Evolutionary conservation across 2,888 invertebrate species (phyloP), one percentile per base, ranked within the genome.

Genomic region (Campopleginae sp.): DNA sequence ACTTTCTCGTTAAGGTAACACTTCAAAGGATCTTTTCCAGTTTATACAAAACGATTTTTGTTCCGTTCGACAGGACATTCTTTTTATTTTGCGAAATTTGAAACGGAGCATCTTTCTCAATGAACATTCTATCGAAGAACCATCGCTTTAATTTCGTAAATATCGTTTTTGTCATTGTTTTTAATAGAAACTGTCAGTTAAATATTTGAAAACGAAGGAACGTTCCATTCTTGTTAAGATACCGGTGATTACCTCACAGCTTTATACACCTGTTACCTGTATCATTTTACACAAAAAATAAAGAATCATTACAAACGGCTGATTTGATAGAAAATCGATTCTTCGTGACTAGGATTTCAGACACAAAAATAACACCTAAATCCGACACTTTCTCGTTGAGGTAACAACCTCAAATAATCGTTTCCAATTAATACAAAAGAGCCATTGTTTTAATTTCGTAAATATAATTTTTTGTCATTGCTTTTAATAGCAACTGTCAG

Each of bases 201-300:
- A n/a, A n/a, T n/a, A n/a, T n/a, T n/a, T n/a, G n/a, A n/a, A n/a
- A n/a, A n/a, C n/a, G n/a, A n/a, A n/a, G n/a, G n/a, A n/a, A n/a
- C n/a, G n/a, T n/a, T n/a, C n/a, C n/a, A n/a, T n/a, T n/a, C n/a
- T n/a, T n/a, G n/a, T n/a, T n/a, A n/a, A n/a, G n/a, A n/a, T n/a
- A n/a, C n/a, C 63, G 61, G 46, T 46, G 63, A 75, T 75, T 63
- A 75, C 61, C 14, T 10, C 38, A 54, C 19, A 12, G 17, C 54
- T 58, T 27, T 4, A 5, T 63, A 63, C 65, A 19, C 65, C 33
- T 63, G 33, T 75, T 38, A 48, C 48, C 76, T 63, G n/a, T 76
- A 46, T n/a, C 48, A 76, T 65, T 48, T 65, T 19, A 48, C 27
- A 46, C 12, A 74, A 33, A 63, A 46, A 14, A 19, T 7, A 61